Evolutionary conservation across 1,140 invertebrate species (phyloP).

Genomic region (Drosophila sucinea): DNA sequence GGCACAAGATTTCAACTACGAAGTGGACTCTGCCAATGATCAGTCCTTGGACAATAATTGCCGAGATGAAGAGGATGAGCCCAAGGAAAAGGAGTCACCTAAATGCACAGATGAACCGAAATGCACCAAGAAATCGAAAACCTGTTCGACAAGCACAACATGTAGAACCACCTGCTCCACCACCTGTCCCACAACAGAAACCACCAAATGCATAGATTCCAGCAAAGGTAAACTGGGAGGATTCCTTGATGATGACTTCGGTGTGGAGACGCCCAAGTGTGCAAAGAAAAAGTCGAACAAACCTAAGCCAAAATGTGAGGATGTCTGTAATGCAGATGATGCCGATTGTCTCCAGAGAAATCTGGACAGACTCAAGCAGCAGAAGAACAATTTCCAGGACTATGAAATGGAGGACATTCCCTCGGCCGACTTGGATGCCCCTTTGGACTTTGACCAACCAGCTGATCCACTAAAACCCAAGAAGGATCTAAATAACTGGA

Average conservation of each 20-base stretch:
- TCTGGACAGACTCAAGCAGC: slow-evolving; percentile 5
- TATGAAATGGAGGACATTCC: background rate
- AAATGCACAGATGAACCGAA: slow-evolving; percentile 19
- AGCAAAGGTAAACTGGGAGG: slow-evolving; percentile 17
- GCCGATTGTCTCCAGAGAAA: slow-evolving; percentile 38
- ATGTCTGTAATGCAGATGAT: slow-evolving; percentile 54
- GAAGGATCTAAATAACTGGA: background rate
- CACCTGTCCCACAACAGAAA: background rate
- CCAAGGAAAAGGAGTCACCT: slow-evolving; percentile 28
- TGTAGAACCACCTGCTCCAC: slow-evolving; percentile 1
- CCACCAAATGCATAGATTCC: background rate
- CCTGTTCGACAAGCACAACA: slow-evolving; percentile 2
- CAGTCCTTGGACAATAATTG: slow-evolving; percentile 18
- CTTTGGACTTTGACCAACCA: slow-evolving; percentile 17
- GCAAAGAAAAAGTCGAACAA: slow-evolving; percentile 7
- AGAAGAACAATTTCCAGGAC: slow-evolving; percentile 14
- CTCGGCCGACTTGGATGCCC: background rate
- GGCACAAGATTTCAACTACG: slow-evolving; percentile 18
- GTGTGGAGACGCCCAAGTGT: background rate
- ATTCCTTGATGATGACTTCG: slow-evolving; percentile 31
- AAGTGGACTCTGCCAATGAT: background rate
- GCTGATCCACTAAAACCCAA: background rate
- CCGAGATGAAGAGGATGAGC: slow-evolving; percentile 45
- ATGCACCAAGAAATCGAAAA: slow-evolving; percentile 19
- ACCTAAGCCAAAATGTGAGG: slow-evolving; percentile 1